Conservation (phyloP, 2,797 vertebrate species). For the Neopelma chrysocephalum region DNA sequence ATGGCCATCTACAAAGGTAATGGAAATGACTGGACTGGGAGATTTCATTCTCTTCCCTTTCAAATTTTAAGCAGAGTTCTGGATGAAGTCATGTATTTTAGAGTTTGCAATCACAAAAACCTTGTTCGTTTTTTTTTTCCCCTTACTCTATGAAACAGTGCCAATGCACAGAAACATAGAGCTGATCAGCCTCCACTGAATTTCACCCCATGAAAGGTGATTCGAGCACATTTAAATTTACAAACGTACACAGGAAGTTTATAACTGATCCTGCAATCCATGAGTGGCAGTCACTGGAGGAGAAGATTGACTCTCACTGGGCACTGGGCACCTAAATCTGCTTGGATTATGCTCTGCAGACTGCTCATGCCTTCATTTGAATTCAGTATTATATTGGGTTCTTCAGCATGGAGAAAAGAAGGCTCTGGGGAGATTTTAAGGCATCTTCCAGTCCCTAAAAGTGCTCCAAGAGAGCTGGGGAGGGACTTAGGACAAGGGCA, state of each 20-base stretch:
- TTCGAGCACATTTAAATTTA: not conserved
- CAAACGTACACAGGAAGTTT: not conserved
- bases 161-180: not conserved
- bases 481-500: not conserved
- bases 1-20: not conserved
- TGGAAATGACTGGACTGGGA: not conserved
- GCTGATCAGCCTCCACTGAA: not conserved
- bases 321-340: not conserved
- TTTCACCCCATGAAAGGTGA: not conserved
- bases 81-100: not conserved
- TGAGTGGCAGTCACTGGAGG: not conserved
- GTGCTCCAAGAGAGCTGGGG: not conserved
- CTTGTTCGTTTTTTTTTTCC: not conserved
- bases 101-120: not conserved
- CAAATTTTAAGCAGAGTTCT: not conserved
- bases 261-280: rapidly evolving
- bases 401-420: not conserved
- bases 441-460: not conserved
- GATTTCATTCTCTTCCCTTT: not conserved
- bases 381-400: not conserved
- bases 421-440: not conserved
- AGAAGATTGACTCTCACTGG: not conserved
- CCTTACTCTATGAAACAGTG: not conserved
- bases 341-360: not conserved
- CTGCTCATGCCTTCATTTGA: not conserved